Base-by-base conservation (phyloP, 1,140 invertebrate genomes). In the Drosophila eugracilis region DNA sequence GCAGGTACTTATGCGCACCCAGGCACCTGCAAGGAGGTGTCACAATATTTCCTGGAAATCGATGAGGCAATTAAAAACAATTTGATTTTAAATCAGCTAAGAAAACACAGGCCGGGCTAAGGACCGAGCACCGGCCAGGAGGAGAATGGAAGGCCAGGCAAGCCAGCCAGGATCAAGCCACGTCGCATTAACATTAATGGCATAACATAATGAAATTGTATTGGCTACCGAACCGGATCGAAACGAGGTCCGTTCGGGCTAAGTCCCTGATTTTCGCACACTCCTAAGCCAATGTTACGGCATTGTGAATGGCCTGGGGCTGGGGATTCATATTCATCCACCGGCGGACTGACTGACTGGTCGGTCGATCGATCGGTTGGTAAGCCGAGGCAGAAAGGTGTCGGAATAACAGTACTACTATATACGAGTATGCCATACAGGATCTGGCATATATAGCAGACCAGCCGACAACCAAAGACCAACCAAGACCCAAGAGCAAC, bases 201-300 rank as follows among this genome's bases (percentile, higher is more conserved):
- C 80, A 81, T 81, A 86, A 88, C 63, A 74, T 88, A 86, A 86
- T 78, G 83, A 86, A 88, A 83, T 83, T 85, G 70, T 84, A 62
- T 67, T 66, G 47, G 53, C 76, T 72, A 63, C 75, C 66, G 54
- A 44, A 50, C 50, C 69, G 69, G 41, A 78, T 67, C 65, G 65
- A 69, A 69, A 24, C 22, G 30, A 53, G 34, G 44, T 47, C 24
- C 44, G 24, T 45, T 28, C 14, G 9, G 39, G 36, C 44, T 83
- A 78, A 88, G 75, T 63, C 84, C 71, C 65, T 81, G 69, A 88
- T 89, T 88, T 88, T 88, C 75, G 74, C 77, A 79, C 76, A 79
- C 42, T 37, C 55, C 71, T 90, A 90, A 90, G 78, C 86, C 86
- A 90, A 90, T 90, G 86, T 90, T 90, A 90, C 88, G 67, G 86